Conservation (phyloP, 2,113 vertebrate species). For the Strix uralensis region DNA sequence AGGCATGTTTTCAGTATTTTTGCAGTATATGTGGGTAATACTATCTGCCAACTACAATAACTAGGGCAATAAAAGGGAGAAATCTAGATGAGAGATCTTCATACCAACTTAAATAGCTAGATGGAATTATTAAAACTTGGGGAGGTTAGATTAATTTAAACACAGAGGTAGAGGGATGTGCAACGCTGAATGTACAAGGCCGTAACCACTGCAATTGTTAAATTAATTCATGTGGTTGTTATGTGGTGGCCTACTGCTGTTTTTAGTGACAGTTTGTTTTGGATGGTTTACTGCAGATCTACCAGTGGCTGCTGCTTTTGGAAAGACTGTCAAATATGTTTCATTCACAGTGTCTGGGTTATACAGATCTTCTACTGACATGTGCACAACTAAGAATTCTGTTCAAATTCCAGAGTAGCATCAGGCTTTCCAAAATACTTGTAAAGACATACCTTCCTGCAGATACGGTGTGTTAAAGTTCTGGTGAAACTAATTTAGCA, state of each 20-base stretch:
- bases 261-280: slow-evolving; percentile 63
- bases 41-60: slow-evolving; percentile 64
- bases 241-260: slow-evolving; percentile 53
- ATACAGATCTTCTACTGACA: slow-evolving; percentile 13
- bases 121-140: slow-evolving; percentile 60
- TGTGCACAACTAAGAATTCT: not conserved
- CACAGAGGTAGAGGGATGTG: not conserved
- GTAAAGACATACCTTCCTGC: not conserved
- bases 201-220: slow-evolving; percentile 52
- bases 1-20: slow-evolving; percentile 56
- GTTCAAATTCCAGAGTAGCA: not conserved
- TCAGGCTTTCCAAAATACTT: not conserved
- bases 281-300: slow-evolving; percentile 52
- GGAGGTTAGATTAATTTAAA: slow-evolving; percentile 55
- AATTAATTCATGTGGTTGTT: slow-evolving; percentile 60
- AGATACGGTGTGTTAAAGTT: not conserved
- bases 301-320: slow-evolving; percentile 43
- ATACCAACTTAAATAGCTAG: slow-evolving; percentile 53
- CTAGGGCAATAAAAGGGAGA: slow-evolving; percentile 55
- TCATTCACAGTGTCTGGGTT: slow-evolving; percentile 31
- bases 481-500: not conserved
- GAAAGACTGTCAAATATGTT: slow-evolving; percentile 48
- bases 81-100: slow-evolving; percentile 65
- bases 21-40: slow-evolving; percentile 34
- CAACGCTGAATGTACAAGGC: not conserved